Percentiles rank a stretch among this genome's conserved stretches.
Evolutionary conservation across 2,888 invertebrate species (phyloP).

Genomic region (Digitonthophagus gazella): DNA sequence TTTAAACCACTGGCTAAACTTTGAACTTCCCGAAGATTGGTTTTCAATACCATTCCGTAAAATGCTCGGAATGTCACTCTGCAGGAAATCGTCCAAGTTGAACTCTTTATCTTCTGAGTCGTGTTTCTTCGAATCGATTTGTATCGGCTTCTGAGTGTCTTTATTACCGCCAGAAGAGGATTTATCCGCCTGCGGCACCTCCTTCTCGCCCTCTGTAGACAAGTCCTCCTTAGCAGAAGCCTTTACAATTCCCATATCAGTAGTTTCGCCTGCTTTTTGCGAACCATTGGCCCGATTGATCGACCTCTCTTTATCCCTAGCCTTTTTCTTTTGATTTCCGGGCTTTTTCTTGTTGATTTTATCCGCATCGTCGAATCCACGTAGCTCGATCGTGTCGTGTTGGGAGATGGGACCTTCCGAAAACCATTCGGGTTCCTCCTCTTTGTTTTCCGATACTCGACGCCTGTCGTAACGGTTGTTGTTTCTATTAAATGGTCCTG

Average conservation of each 20-base stretch:
- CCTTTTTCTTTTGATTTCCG: constrained; percentile 49
- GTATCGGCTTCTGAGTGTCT: not conserved
- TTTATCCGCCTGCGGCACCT: constrained; percentile 32
- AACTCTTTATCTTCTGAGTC: constrained; percentile 53
- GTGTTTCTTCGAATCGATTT: not conserved
- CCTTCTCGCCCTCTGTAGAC: not conserved
- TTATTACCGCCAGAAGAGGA: constrained; percentile 17
- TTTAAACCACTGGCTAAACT: constrained; percentile 81
- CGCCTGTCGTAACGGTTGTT: constrained; percentile 60
- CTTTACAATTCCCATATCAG: constrained; percentile 20
- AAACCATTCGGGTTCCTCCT: constrained; percentile 90
- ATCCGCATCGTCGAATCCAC: constrained; percentile 77
- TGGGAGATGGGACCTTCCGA: constrained; percentile 88
- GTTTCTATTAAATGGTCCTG: constrained; percentile 35
- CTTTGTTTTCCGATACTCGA: constrained; percentile 53
- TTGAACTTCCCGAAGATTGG: constrained; percentile 58
- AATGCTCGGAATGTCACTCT: constrained; percentile 69
- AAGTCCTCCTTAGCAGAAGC: not conserved
- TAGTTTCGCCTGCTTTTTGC: constrained; percentile 27
- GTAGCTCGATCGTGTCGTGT: constrained; percentile 87
- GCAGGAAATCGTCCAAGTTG: constrained; percentile 83
- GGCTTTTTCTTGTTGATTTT: constrained; percentile 49
- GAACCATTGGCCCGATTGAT: constrained; percentile 4
- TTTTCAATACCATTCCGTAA: constrained; percentile 65
- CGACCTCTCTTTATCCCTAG: constrained; percentile 23